Conservation (phyloP, 2,113 vertebrate genomes). For the Hippocampus barbouri region DNA sequence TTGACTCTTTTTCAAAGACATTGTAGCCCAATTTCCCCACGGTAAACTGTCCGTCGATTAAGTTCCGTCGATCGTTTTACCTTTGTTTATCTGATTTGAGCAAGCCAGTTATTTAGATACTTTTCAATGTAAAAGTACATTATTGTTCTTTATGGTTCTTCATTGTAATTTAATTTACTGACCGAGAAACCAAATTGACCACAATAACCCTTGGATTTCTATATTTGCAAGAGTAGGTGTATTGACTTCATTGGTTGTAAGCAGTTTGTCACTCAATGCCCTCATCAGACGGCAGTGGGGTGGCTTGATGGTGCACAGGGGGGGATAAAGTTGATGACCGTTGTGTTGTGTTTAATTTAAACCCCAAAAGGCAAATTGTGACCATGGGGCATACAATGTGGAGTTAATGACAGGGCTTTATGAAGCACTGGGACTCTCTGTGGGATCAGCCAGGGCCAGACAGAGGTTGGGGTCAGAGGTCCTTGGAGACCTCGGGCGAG, state of each 20-base stretch:
- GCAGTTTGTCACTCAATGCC: constrained; percentile 9
- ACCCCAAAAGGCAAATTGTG: constrained; percentile 27
- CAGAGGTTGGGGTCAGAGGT: constrained; percentile 56
- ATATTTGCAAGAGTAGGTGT: constrained; percentile 40
- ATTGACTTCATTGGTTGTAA: constrained; percentile 19
- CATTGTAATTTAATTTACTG: too few species aligned
- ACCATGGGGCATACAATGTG: constrained; percentile 26
- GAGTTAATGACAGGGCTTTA: constrained; percentile 62
- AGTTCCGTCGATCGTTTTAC: too few species aligned
- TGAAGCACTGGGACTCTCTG: constrained; percentile 26
- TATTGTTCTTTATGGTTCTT: too few species aligned
- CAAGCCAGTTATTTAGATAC: too few species aligned
- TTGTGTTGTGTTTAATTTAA: constrained; percentile 29
- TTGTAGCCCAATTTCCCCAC: too few species aligned
- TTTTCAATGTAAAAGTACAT: too few species aligned
- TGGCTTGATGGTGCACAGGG: background rate
- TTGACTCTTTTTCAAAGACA: too few species aligned
- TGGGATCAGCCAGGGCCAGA: constrained; percentile 32
- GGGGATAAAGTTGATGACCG: constrained; percentile 33
- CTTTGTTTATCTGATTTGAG: too few species aligned
- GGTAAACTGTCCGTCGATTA: too few species aligned
- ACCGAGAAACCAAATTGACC: too few species aligned
- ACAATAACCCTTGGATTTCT: background rate
- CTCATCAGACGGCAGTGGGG: background rate
- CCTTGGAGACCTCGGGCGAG: constrained; percentile 42